phyloP scores from a whole-genome alignment of 1,140 invertebrate species.

The Proctacanthus coquilletti region DNA sequence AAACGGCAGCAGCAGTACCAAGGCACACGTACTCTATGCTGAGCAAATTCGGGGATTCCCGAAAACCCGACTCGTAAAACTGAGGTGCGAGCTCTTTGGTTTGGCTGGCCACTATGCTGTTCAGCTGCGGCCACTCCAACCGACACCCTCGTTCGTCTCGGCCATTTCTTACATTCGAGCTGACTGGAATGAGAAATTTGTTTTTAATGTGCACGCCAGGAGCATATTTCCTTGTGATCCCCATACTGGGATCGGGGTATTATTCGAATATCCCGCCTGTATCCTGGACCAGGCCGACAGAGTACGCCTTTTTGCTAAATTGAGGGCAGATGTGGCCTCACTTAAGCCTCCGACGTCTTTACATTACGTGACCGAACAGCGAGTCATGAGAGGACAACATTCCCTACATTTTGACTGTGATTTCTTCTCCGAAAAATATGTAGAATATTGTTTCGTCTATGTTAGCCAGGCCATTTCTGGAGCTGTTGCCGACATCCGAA shows the following conservation, averaged over 20 bases:
- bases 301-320: slow-evolving; percentile 53
- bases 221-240: slow-evolving; percentile 65
- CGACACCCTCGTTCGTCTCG: slow-evolving; percentile 37
- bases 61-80: slow-evolving; percentile 40
- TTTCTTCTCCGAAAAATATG: slow-evolving; percentile 62
- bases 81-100: slow-evolving; percentile 62
- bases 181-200: slow-evolving; percentile 65
- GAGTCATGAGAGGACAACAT: slow-evolving; percentile 45
- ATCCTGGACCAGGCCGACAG: slow-evolving; percentile 55
- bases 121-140: slow-evolving; percentile 39
- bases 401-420: slow-evolving; percentile 62
- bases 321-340: slow-evolving; percentile 49
- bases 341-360: slow-evolving; percentile 40
- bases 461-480: slow-evolving; percentile 65
- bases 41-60: slow-evolving; percentile 56
- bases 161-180: slow-evolving; percentile 47
- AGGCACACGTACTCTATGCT: slow-evolving; percentile 40
- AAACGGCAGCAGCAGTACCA: slow-evolving; percentile 11
- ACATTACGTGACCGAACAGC: slow-evolving; percentile 48
- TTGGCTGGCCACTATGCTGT: slow-evolving; percentile 60
- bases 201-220: slow-evolving; percentile 62
- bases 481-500: slow-evolving; percentile 61
- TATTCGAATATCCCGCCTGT: slow-evolving; percentile 68
- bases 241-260: slow-evolving; percentile 46
- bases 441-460: slow-evolving; percentile 76